Evolutionary conservation across 2,888 invertebrate species (phyloP).

Genomic region (Parnassius apollo): DNA sequence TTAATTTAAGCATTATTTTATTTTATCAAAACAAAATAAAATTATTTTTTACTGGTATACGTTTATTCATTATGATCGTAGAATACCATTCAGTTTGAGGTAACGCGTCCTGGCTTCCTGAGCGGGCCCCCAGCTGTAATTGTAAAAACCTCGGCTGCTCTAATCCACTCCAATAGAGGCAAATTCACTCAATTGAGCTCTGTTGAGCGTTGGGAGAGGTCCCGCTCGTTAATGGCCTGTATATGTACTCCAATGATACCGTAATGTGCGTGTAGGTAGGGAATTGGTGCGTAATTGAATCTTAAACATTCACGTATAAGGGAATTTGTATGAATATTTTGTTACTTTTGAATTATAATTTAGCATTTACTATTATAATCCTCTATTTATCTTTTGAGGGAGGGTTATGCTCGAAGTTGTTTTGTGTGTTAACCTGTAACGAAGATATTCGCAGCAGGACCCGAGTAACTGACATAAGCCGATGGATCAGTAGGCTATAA

Average conservation of each 20-base stretch:
- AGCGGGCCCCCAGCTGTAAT: conserved; percentile 40
- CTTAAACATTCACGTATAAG: conserved; percentile 14
- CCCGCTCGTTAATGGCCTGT: conserved; percentile 50
- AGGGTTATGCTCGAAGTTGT: no score
- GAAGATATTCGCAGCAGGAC: no score
- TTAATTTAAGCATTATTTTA: neutral
- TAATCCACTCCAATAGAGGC: conserved; percentile 71
- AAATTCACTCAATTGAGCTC: conserved; percentile 70
- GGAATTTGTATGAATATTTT: conserved; percentile 10
- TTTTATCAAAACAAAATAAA: no score
- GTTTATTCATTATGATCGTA: neutral
- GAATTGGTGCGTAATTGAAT: conserved; percentile 23
- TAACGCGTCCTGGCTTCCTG: conserved; percentile 34
- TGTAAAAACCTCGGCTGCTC: conserved; percentile 44
- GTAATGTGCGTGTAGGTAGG: conserved; percentile 21
- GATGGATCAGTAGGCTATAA: no score
- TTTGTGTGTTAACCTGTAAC: no score
- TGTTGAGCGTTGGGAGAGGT: conserved; percentile 46
- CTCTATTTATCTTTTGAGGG: no score
- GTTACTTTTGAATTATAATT: neutral
- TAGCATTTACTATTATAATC: no score
- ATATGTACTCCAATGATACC: conserved; percentile 53
- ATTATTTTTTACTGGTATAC: no score
- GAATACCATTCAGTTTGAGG: conserved; percentile 33
- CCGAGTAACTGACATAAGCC: no score